Conservation (phyloP, 2,797 vertebrate species). For the Masticophis lateralis region DNA sequence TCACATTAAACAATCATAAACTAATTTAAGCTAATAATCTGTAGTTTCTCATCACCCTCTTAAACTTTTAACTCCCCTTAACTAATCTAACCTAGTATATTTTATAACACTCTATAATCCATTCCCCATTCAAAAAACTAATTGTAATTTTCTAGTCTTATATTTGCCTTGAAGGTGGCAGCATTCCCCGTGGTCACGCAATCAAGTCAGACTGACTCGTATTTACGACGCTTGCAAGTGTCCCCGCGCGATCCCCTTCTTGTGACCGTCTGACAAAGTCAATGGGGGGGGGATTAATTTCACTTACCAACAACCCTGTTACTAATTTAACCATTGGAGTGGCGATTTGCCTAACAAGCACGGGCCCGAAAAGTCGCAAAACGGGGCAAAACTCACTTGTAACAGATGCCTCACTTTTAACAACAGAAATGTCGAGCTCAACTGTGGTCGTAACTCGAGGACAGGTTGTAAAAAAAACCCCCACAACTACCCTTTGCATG, state of each 20-base stretch:
- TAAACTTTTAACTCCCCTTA: no score
- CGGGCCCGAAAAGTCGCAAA: not conserved
- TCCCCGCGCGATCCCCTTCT: not conserved
- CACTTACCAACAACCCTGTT: not conserved
- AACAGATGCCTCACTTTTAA: not conserved
- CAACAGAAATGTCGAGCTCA: not conserved
- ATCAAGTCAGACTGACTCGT: not conserved
- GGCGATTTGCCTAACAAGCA: not conserved
- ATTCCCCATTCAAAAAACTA: no score
- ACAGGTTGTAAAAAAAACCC: no score
- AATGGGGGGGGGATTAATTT: not conserved
- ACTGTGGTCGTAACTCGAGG: not conserved
- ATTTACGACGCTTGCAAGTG: not conserved
- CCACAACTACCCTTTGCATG: not conserved
- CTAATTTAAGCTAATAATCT: no score
- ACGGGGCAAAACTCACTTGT: not conserved
- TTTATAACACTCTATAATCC: no score
- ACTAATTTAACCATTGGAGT: not conserved
- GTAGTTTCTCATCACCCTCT: no score
- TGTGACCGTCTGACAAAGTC: no score
- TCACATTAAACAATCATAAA: no score
- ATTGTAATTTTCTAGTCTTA: no score
- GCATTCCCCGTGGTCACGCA: no score
- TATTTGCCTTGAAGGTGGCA: not conserved
- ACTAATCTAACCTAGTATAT: no score